Percentiles rank a stretch among this genome's conserved stretches.
Evolutionary conservation across 92 coral and sea anemone genomes (phyloP).

Genomic region (Desmophyllum pertusum): DNA sequence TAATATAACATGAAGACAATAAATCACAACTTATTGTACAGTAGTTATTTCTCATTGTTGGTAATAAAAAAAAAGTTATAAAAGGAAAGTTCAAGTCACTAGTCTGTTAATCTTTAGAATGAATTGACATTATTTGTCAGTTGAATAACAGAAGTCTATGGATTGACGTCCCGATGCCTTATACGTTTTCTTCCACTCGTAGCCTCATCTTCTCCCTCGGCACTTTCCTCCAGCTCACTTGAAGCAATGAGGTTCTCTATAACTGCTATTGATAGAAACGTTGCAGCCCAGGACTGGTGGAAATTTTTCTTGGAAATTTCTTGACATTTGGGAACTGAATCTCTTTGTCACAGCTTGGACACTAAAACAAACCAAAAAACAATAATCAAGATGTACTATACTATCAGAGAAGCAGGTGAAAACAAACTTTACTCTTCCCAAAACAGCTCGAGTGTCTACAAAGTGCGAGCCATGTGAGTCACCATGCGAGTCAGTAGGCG

Average conservation of each 20-base stretch:
- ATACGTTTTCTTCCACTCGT: conserved; percentile 99
- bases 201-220: conserved; percentile 96
- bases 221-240: conserved; percentile 81
- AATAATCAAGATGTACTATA: background rate
- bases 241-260: conserved; percentile 46
- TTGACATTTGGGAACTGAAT: conserved; percentile 32
- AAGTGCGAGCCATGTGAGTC: too few species aligned
- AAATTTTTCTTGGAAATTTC: conserved; percentile 53
- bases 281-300: conserved; percentile 45
- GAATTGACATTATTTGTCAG: too few species aligned
- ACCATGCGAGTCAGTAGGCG: too few species aligned
- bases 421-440: too few species aligned
- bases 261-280: conserved; percentile 13
- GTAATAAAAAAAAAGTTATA: background rate
- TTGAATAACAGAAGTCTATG: conserved; percentile 35
- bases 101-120: background rate
- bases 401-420: background rate
- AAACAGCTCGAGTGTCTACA: too few species aligned
- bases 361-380: conserved; percentile 10
- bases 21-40: background rate
- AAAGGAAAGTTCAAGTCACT: background rate
- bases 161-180: conserved; percentile 80
- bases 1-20: background rate
- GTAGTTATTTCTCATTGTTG: background rate
- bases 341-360: conserved; percentile 58